Percentiles rank a stretch among this genome's conserved stretches.
These are phyloP conservation scores for Nyctalus aviator DNA, from an alignment of 2,797 vertebrate species.

Conservation along the genomic window DNA sequence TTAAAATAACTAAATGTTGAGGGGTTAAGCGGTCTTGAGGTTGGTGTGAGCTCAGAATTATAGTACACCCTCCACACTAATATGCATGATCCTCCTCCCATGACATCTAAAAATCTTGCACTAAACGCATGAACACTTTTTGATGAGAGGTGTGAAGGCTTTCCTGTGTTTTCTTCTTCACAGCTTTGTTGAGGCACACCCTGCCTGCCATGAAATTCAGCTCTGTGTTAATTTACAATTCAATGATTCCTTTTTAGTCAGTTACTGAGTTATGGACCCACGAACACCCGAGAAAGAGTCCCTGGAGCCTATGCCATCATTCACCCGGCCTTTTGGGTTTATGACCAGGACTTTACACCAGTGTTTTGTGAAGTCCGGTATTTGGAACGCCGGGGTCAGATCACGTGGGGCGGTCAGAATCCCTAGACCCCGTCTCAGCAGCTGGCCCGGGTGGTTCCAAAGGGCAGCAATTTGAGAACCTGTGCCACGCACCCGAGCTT, in stretches of 20 bases:
- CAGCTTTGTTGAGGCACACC: neutral
- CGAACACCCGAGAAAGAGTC: fast-evolving
- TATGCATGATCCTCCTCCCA: fast-evolving
- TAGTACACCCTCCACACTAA: fast-evolving
- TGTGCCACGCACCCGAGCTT: neutral
- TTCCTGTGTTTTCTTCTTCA: neutral
- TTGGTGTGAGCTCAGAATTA: too few species aligned
- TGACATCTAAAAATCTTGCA: fast-evolving
- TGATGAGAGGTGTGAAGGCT: neutral
- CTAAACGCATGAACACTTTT: fast-evolving
- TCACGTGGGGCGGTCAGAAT: neutral
- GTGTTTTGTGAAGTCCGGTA: neutral
- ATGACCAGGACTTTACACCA: neutral
- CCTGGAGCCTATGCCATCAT: fast-evolving
- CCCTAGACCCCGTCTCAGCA: neutral
- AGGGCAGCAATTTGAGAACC: fast-evolving
- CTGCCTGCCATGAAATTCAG: neutral
- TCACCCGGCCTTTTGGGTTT: neutral
- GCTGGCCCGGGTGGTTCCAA: neutral
- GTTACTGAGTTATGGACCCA: neutral
- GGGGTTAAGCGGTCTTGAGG: fast-evolving
- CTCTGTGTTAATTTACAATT: neutral
- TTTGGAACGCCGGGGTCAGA: neutral
- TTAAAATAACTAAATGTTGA: neutral
- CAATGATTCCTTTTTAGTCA: neutral